Evolutionary conservation across 1,140 invertebrate genomes (phyloP).

Genomic region (Drosophila elegans): DNA sequence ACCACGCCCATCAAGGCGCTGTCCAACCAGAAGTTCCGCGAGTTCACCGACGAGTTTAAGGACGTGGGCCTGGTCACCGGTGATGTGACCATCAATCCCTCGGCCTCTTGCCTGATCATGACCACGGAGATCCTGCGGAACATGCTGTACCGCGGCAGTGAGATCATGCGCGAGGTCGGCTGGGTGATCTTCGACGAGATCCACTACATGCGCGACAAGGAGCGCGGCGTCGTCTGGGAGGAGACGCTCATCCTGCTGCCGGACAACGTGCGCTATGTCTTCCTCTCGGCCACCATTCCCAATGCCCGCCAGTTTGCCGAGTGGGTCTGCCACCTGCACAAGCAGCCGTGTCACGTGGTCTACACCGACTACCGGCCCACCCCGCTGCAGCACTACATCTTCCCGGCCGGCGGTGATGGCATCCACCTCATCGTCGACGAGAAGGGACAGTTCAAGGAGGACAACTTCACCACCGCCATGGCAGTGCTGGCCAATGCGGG

Average conservation of each 20-base stretch:
- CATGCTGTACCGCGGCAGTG: slow-evolving; percentile 99
- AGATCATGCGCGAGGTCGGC: slow-evolving; percentile 99
- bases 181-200: slow-evolving; percentile 99
- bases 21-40: slow-evolving; percentile 99
- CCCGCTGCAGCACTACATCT: slow-evolving; percentile 98
- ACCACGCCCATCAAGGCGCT: slow-evolving; percentile 99
- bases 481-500: slow-evolving; percentile 91
- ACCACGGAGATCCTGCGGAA: slow-evolving; percentile 99
- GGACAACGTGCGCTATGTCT: slow-evolving; percentile 99
- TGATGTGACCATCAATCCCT: slow-evolving; percentile 99
- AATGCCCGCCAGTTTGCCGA: slow-evolving; percentile 99
- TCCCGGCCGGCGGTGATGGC: slow-evolving; percentile 96
- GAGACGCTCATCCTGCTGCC: slow-evolving; percentile 99
- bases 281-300: slow-evolving; percentile 99
- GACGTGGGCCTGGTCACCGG: slow-evolving; percentile 99
- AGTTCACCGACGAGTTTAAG: slow-evolving; percentile 98
- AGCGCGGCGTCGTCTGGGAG: slow-evolving; percentile 99
- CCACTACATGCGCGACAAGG: slow-evolving; percentile 99
- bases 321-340: slow-evolving; percentile 98
- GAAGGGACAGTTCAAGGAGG: slow-evolving; percentile 97
- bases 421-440: slow-evolving; percentile 99
- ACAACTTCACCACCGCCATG: slow-evolving; percentile 99
- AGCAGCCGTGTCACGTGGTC: slow-evolving; percentile 99
- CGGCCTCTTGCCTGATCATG: slow-evolving; percentile 99
- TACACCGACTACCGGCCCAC: slow-evolving; percentile 99